phyloP scores from a whole-genome alignment of 2,113 vertebrate species.

The Phylloscopus whistleri region DNA sequence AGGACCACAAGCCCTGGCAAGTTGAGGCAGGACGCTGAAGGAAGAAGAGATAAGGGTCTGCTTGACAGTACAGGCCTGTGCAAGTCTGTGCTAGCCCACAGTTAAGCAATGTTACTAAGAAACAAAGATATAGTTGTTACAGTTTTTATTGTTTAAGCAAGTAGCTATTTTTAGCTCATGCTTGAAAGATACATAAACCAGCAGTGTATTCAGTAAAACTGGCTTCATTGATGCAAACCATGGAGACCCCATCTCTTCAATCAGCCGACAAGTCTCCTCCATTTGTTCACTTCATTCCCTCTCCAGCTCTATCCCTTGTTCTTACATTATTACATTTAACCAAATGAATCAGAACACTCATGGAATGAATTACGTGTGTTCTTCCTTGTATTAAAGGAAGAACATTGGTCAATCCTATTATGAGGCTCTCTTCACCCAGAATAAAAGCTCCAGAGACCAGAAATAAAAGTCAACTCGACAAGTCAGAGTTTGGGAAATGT shows the following conservation, averaged over 20 bases:
- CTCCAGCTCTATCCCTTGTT: neutral
- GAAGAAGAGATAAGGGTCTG: neutral
- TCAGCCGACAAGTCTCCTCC: neutral
- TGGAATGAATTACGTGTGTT: neutral
- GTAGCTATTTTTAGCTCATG: neutral
- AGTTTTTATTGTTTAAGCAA: neutral
- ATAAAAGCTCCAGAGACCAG: neutral
- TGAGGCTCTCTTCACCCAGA: neutral
- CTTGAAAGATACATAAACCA: neutral
- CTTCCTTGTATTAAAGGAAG: neutral
- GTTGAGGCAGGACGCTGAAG: neutral
- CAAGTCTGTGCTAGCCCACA: neutral
- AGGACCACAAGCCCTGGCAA: neutral
- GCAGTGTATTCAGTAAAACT: neutral
- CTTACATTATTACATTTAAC: neutral
- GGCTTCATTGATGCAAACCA: neutral
- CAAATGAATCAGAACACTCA: neutral
- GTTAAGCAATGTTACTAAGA: neutral
- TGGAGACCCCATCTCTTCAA: neutral
- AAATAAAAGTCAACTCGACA: neutral
- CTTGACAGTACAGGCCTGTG: neutral
- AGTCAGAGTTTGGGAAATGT: neutral
- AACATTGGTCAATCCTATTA: neutral
- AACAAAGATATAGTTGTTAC: neutral
- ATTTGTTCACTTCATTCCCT: neutral